phyloP scores from a whole-genome alignment of 2,113 vertebrate species.

The Otus sunia region DNA sequence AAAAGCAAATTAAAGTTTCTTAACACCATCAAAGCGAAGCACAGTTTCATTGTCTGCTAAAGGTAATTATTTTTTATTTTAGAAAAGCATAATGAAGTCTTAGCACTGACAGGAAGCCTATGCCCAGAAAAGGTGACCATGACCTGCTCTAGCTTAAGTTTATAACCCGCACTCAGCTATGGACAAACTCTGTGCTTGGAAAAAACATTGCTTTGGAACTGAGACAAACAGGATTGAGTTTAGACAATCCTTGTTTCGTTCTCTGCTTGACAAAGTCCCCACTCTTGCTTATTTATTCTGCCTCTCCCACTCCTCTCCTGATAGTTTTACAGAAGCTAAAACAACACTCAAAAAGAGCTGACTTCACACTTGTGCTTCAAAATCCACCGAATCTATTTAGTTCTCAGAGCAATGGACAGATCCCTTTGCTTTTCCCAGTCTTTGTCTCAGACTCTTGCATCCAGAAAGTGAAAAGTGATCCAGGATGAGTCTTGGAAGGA shows the following conservation, averaged over 20 bases:
- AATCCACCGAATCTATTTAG: neutral
- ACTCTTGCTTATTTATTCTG: neutral
- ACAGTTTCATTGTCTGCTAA: neutral
- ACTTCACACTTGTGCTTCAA: neutral
- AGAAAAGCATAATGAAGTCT: neutral
- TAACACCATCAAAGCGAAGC: neutral
- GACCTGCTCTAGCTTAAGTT: neutral
- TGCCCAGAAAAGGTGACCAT: neutral
- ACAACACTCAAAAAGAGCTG: neutral
- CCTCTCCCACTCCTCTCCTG: neutral
- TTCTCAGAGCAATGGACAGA: neutral
- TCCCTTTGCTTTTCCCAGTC: neutral
- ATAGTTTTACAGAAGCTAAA: neutral
- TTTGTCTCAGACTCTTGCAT: neutral
- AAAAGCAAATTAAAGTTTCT: neutral
- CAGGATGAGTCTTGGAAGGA: neutral
- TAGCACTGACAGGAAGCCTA: neutral
- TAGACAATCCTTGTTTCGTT: neutral
- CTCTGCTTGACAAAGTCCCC: neutral
- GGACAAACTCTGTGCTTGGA: neutral
- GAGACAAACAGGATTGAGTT: neutral
- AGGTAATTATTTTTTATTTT: neutral
- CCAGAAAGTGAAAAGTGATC: neutral
- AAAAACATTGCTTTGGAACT: neutral
- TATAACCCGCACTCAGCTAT: neutral